Evolutionary conservation across 1,140 invertebrate genomes (phyloP), one percentile per base, ranked within the genome.

Genomic region (Drosophila ambigua): DNA sequence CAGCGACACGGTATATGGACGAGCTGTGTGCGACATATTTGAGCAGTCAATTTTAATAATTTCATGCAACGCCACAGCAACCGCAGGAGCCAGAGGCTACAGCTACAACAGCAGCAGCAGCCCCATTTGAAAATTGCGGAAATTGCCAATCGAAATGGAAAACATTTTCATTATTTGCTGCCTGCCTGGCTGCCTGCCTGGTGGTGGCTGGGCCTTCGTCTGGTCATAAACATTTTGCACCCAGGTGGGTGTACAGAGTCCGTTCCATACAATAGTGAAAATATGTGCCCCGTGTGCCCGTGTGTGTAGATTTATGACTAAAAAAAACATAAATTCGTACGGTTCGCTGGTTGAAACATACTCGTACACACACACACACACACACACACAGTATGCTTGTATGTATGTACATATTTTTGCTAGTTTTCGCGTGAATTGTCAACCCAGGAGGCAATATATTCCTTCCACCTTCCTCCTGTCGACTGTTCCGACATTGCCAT

Each of bases 91-190:
- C 16, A 39, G 7, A 2, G 8, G 68, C 43, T 26, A 55, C 49
- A 55, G 44, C 23, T 24, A 39, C 46, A 43, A 20, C 39, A 26
- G 28, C 49, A 44, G n/a, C 39, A 41, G 52, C 59, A 39, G 60
- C 39, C 51, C n/a, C 74, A 45, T 58, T 71, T 79, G 79, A 84
- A 82, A 90, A 90, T 90, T 90, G 85, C 85, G 85, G 87, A 90
- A 90, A 90, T 90, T 90, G 85, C 78, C 76, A 74, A 90, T 90
- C 79, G 87, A 90, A 90, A 90, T 90, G 87, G 85, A 90, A 90
- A 90, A 90, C 81, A 90, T 90, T 90, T 90, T 90, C 85, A 90
- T 90, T 90, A 90, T 87, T 87, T 77, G 79, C 73, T 66, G 65
- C 72, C 79, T 60, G 23, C 3, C 23, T 24, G 23, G 1, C 23